Conservation (phyloP, 2,113 vertebrate genomes). For the Laterallus jamaicensis region DNA sequence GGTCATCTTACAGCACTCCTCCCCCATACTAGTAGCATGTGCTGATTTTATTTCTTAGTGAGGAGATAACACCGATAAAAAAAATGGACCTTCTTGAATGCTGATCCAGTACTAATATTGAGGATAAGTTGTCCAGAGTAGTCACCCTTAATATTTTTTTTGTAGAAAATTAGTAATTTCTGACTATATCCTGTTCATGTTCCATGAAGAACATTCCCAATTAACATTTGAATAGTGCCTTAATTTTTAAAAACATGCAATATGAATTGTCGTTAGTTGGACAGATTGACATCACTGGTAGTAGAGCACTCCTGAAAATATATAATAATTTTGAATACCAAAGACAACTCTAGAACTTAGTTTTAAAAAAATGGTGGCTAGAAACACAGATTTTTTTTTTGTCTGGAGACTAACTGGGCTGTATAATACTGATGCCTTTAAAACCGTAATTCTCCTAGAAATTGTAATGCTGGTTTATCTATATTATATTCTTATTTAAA, state of each 20-base stretch:
- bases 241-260: background rate
- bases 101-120: background rate
- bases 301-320: background rate
- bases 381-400: background rate
- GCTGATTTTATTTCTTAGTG: background rate
- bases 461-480: background rate
- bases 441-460: background rate
- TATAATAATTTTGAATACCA: background rate
- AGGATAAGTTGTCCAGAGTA: background rate
- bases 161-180: background rate
- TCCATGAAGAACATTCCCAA: background rate
- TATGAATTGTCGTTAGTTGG: background rate
- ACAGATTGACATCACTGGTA: background rate
- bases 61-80: background rate
- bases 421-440: background rate
- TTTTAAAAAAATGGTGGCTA: background rate
- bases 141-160: background rate
- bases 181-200: background rate
- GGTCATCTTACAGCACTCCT: background rate
- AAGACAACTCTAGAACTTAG: background rate
- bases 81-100: background rate
- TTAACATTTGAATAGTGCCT: background rate
- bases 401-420: background rate
- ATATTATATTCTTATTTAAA: background rate
- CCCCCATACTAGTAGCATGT: background rate